Evolutionary conservation across 1,140 invertebrate species (phyloP), one percentile per base, ranked within the genome.

Genomic region (Atta cephalotes): DNA sequence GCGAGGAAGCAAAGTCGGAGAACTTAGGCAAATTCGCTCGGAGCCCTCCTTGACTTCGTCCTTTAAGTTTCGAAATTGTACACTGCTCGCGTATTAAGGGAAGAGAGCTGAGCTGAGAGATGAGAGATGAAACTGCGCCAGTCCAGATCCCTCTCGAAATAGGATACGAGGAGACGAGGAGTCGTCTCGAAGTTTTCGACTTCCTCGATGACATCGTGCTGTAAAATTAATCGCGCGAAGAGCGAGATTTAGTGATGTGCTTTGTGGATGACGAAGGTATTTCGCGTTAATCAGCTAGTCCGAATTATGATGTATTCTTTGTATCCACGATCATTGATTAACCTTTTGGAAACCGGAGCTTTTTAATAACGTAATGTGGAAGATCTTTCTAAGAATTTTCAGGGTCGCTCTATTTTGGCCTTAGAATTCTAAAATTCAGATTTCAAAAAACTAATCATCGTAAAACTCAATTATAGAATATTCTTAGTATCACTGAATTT

Each of bases 11-110:
- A 10, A 84, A 84, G 80, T 84, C 80, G 18, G 56, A 74, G 80
- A 84, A 84, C 80, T 84, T 84, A 84, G 70, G 80, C 80, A 84
- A 84, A 84, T 84, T 84, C 70, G 80, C 80, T 84, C 80, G 56
- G 45, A 84, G 80, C 80, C 58, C 80, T 84, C 58, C 70, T 76
- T 84, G 80, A 84, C 80, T 84, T 84, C 70, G 70, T 62, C 70
- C 80, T 84, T 84, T 76, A 84, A 84, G 80, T 84, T 84, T 84
- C 80, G 80, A 84, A 84, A 84, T 84, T 84, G 80, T 74, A 84
- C 80, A 84, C 80, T 39, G 56, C 70, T 84, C 70, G 80, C 25
- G 80, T 84, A 84, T 84, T 84, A 84, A 84, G 80, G 62, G 65
- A 63, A 35, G 45, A 25, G 70, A 65, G 60, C 65, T 12, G 63